Evolutionary conservation across 2,797 vertebrate genomes (phyloP), one percentile per base, ranked within the genome.

Genomic region (Protonibea diacanthus): DNA sequence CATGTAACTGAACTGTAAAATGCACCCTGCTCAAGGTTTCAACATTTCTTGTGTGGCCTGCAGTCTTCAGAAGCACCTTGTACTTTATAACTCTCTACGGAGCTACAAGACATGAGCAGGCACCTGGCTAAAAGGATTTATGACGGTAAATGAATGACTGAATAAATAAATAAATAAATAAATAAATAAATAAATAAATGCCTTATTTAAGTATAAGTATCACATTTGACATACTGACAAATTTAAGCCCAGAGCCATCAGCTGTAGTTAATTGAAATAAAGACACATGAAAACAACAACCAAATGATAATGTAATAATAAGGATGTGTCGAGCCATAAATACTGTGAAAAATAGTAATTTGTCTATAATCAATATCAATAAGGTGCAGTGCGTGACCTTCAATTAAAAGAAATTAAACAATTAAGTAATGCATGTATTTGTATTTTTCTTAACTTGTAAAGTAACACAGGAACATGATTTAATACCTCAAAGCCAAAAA

Each of bases 41-140:
- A 20, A 11, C 29, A 53, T 73, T 53, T 76, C 15, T 25, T 58
- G 29, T 23, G 51, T 29, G 25, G 56, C 61, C 56, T 62, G 21
- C 29, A 74, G 38, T 9, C 45, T 58, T 27, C 23, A n/a, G 38
- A 27, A 52, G 51, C 64, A 17, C 25, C 70, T 9, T 60, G 59
- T 17, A n/a, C 38, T 72, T 81, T 72, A 68, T 62, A 62, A 62
- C 38, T 71, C 72, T 76, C 67, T 52, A 1, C 1, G 2, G 71
- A 62, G 45, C 21, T 21, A 72, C 76, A 53, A 64, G 10, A 42
- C 44, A 2, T 4, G 3, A 47, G 23, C 21, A 48, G 47, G 40
- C 27, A 12, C n/a, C n/a, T n/a, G 42, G 40, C 13, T 38, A 1
- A 33, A 52, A 74, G 13, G 27, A 72, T 73, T 51, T 47, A 69